A percentile compares a stretch with the other conserved stretches of the same genome.
These are phyloP conservation scores for Augochlora pura DNA, from an alignment of 1,140 invertebrate species.

Conservation along the genomic window DNA sequence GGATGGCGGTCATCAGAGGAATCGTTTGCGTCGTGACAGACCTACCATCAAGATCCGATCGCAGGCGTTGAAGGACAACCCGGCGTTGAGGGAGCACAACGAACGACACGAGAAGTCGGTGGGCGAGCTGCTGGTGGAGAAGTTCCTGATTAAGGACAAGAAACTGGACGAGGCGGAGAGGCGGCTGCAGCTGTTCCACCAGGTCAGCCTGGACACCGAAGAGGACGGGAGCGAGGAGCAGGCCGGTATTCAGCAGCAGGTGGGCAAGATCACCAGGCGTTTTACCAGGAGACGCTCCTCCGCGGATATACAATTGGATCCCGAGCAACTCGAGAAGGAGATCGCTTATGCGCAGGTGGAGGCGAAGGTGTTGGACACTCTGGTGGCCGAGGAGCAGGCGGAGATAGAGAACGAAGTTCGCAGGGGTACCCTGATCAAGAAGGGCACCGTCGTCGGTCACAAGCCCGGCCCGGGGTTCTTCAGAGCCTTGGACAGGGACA, in stretches of 20 bases:
- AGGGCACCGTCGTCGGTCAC: constrained; percentile 4
- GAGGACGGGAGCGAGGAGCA: constrained; percentile 5
- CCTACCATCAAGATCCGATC: constrained; percentile 77
- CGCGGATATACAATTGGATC: constrained; percentile 71
- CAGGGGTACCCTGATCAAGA: constrained; percentile 67
- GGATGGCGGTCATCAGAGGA: constrained; percentile 55
- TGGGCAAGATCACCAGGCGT: constrained; percentile 70
- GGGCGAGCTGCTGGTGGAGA: constrained; percentile 87
- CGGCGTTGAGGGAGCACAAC: constrained; percentile 73
- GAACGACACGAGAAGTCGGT: constrained; percentile 82
- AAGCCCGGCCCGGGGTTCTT: neutral
- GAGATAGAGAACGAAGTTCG: constrained; percentile 72
- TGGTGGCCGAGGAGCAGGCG: constrained; percentile 78
- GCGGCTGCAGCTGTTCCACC: constrained; percentile 59
- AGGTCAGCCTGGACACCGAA: constrained; percentile 60
- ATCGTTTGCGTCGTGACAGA: constrained; percentile 69
- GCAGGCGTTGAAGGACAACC: constrained; percentile 79
- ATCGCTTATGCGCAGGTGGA: constrained; percentile 73
- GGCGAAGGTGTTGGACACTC: constrained; percentile 76
- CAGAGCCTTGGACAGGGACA: constrained; percentile 16
- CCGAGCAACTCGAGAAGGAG: constrained; percentile 71
- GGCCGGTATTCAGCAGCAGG: constrained; percentile 45
- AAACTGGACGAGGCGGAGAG: constrained; percentile 73
- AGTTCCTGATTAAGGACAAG: constrained; percentile 87
- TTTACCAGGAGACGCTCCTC: constrained; percentile 75